Conservation (phyloP, 2,888 invertebrate species). For the Xestobium rufovillosum region DNA sequence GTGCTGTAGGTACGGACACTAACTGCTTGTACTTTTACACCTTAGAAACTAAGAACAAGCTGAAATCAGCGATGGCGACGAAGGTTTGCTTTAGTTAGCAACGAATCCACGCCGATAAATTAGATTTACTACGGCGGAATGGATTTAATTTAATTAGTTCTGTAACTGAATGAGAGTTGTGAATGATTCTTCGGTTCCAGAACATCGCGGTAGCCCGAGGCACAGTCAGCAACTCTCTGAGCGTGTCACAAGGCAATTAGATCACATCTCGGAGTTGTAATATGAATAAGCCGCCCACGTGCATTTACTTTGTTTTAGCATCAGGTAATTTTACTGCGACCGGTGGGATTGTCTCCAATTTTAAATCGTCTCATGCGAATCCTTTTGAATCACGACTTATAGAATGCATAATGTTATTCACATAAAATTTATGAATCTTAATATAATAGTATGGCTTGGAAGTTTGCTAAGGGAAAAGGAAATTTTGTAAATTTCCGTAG, state of each 20-base stretch:
- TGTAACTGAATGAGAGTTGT: too few species aligned
- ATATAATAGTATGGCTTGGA: too few species aligned
- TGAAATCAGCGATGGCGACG: too few species aligned
- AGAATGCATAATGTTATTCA: too few species aligned
- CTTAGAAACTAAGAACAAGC: slow-evolving; percentile 23
- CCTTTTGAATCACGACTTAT: too few species aligned
- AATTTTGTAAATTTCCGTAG: too few species aligned
- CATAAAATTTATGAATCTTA: too few species aligned
- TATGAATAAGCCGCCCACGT: slow-evolving; percentile 3
- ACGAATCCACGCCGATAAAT: slow-evolving; percentile 23
- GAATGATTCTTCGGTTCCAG: too few species aligned
- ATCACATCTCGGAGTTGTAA: slow-evolving; percentile 27
- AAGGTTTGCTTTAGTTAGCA: slow-evolving; percentile 22
- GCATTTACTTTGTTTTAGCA: background rate
- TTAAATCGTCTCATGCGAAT: too few species aligned
- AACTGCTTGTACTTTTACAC: slow-evolving; percentile 30
- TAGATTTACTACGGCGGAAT: slow-evolving; percentile 23
- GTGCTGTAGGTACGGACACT: slow-evolving; percentile 31
- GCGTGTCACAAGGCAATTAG: slow-evolving; percentile 34
- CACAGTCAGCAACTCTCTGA: slow-evolving; percentile 22
- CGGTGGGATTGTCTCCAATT: too few species aligned
- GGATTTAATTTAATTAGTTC: slow-evolving; percentile 19
- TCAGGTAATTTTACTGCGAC: background rate
- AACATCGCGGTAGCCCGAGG: slow-evolving; percentile 11
- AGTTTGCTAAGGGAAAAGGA: too few species aligned